Conservation (phyloP, 2,888 invertebrate genomes). For the Habroteleia sp. region DNA sequence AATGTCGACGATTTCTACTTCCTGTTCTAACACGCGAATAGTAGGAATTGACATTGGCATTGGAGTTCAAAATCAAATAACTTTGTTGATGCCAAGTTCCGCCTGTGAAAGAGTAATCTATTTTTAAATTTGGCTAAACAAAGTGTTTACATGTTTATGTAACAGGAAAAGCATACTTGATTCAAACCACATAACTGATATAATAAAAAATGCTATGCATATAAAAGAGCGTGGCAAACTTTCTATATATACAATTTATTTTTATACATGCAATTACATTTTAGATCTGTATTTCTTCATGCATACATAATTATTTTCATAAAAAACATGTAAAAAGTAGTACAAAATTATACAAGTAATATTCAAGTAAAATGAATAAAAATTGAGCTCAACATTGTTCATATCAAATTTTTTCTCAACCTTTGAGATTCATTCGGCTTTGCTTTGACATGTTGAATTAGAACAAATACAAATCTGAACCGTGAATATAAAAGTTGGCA, state of each 20-base stretch:
- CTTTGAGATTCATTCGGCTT: background rate
- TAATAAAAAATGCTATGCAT: no score
- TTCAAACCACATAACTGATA: no score
- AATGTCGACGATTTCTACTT: no score
- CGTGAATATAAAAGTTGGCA: background rate
- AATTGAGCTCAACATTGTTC: conserved; percentile 33
- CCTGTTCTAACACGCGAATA: no score
- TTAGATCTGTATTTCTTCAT: background rate
- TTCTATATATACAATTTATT: conserved; percentile 34
- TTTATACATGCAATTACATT: conserved; percentile 25
- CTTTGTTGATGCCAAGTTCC: conserved; percentile 59
- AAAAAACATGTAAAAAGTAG: conserved; percentile 2
- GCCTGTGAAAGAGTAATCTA: conserved; percentile 34
- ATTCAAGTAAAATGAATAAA: conserved; percentile 23
- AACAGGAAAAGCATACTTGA: background rate
- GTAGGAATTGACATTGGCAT: conserved; percentile 56
- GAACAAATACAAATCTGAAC: background rate
- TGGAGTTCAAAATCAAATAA: conserved; percentile 60
- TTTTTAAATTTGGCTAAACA: conserved; percentile 42
- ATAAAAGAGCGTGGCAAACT: no score
- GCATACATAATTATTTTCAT: conserved; percentile 1
- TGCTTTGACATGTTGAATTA: conserved; percentile 5
- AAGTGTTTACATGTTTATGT: background rate
- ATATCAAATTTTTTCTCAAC: background rate
- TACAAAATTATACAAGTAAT: conserved; percentile 3